phyloP scores from a whole-genome alignment of 2,888 invertebrate genomes.

The Orthosia incerta region DNA sequence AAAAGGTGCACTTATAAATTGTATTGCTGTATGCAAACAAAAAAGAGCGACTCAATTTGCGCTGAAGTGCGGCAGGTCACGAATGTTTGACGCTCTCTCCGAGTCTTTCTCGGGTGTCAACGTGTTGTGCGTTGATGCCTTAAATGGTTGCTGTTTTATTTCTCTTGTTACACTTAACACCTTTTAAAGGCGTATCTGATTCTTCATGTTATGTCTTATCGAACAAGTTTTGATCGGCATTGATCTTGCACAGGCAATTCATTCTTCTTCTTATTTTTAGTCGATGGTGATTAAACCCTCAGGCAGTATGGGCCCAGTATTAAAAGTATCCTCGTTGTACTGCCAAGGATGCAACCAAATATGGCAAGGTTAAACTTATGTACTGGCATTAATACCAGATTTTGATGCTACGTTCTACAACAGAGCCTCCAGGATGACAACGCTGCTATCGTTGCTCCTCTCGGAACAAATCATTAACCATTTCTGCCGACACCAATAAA shows the following conservation, averaged over 20 bases:
- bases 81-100: conserved; percentile 40
- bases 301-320: too few relatives aligned
- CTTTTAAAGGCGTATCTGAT: background rate
- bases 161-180: background rate
- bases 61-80: conserved; percentile 54
- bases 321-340: too few relatives aligned
- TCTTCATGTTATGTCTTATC: background rate
- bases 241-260: background rate
- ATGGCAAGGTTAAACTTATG: background rate
- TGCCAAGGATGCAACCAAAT: too few relatives aligned
- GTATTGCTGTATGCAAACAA: conserved; percentile 39
- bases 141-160: background rate
- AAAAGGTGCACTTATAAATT: conserved; percentile 55
- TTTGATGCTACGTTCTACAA: background rate
- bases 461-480: background rate
- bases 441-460: background rate
- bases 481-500: background rate
- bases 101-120: conserved; percentile 4
- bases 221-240: background rate
- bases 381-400: background rate
- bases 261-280: too few relatives aligned
- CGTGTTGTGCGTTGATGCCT: background rate
- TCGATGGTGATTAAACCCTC: too few relatives aligned
- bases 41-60: conserved; percentile 40
- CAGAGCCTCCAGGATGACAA: background rate